Conservation (phyloP, 2,888 invertebrate species). For the Acleris sparsana region DNA sequence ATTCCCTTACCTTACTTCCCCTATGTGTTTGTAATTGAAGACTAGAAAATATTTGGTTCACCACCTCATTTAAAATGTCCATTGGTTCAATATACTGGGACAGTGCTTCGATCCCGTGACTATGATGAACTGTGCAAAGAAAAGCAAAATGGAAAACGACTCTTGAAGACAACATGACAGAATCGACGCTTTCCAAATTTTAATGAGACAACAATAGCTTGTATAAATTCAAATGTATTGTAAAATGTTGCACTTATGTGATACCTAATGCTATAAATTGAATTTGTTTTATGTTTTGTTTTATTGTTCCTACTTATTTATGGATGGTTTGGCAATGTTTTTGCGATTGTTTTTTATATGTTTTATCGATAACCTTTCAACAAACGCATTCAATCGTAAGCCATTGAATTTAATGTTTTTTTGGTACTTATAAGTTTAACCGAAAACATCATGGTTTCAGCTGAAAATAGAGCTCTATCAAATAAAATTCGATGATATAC, state of each 20-base stretch:
- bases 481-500: too few species aligned
- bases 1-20: constrained; percentile 43
- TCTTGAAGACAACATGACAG: constrained; percentile 18
- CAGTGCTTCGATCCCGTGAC: neutral
- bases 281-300: constrained; percentile 34
- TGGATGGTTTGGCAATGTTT: constrained; percentile 11
- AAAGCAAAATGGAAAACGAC: constrained; percentile 4
- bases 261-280: constrained; percentile 36
- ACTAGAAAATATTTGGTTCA: constrained; percentile 52
- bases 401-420: too few species aligned
- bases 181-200: neutral
- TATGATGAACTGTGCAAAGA: constrained; percentile 4
- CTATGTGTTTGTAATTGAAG: constrained; percentile 45
- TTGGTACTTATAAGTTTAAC: too few species aligned
- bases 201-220: neutral
- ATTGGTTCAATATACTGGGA: neutral
- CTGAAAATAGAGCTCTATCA: too few species aligned
- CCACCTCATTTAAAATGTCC: constrained; percentile 40
- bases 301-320: constrained; percentile 31
- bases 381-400: too few species aligned
- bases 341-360: neutral
- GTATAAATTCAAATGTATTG: constrained; percentile 5
- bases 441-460: too few species aligned
- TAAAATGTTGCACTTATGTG: constrained; percentile 40
- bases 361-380: too few species aligned